A percentile compares a stretch with the other conserved stretches of the same genome.
Evolutionary conservation across 2,113 vertebrate genomes (phyloP).

Genomic region (Martes martes): DNA sequence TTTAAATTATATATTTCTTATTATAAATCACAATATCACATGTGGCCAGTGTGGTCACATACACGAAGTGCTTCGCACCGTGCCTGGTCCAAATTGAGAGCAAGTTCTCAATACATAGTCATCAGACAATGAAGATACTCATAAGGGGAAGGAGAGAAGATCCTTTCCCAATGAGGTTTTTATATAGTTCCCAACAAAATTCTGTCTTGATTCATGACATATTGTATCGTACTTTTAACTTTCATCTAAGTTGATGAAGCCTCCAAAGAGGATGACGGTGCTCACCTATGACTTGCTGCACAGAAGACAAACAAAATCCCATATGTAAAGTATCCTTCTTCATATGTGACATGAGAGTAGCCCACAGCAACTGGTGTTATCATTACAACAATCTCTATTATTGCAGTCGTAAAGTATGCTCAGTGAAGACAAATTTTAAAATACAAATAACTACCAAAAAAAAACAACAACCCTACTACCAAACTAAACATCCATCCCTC

Average conservation of each 20-base stretch:
- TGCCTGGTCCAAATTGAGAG: not conserved
- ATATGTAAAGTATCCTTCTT: not conserved
- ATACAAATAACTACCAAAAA: not conserved
- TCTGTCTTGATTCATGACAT: not conserved
- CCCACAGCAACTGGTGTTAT: not conserved
- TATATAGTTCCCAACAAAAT: not conserved
- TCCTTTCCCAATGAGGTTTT: not conserved
- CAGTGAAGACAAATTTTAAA: not conserved
- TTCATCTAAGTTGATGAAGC: not conserved
- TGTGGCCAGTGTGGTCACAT: rapidly evolving
- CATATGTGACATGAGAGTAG: not conserved
- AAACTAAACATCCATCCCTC: not conserved
- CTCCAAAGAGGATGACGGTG: not conserved
- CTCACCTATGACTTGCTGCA: not conserved
- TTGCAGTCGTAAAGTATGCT: not conserved
- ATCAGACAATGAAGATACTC: too few relatives aligned
- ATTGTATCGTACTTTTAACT: not conserved
- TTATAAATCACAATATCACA: not conserved
- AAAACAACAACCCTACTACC: not conserved
- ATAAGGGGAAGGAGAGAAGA: not conserved
- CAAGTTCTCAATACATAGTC: not conserved
- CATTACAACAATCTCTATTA: not conserved
- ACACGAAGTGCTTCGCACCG: not conserved
- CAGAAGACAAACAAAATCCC: not conserved
- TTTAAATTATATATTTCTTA: not conserved